Percentiles rank a stretch among this genome's conserved stretches.
Evolutionary conservation across 1,140 invertebrate species (phyloP).

Genomic region (Triops cancriformis): DNA sequence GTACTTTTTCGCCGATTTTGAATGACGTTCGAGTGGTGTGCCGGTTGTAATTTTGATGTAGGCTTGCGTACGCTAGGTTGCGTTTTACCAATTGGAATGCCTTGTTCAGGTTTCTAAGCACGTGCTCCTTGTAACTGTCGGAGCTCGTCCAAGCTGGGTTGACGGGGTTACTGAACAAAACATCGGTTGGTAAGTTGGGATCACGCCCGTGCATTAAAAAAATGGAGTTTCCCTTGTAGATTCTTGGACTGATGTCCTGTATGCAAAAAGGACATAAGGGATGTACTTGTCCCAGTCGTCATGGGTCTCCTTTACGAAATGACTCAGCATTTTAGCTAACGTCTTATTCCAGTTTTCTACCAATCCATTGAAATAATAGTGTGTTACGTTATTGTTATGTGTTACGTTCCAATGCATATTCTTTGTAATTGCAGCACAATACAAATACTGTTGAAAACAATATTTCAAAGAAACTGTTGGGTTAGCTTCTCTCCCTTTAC

Average conservation of each 20-base stretch:
- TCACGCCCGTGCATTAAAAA: not conserved
- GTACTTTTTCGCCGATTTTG: not conserved
- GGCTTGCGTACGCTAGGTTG: not conserved
- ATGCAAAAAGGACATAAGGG: no score
- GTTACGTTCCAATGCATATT: no score
- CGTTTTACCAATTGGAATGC: not conserved
- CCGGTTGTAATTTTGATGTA: not conserved
- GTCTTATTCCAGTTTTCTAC: conserved; percentile 34
- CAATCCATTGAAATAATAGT: no score
- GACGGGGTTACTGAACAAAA: not conserved
- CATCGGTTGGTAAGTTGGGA: not conserved
- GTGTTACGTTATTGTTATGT: no score
- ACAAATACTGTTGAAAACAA: no score
- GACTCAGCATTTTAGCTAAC: conserved; percentile 29
- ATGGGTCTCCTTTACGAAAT: not conserved
- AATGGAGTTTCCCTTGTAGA: not conserved
- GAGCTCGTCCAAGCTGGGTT: not conserved
- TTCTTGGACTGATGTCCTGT: no score
- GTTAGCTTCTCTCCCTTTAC: no score
- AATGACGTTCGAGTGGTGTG: not conserved
- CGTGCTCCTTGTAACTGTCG: not conserved
- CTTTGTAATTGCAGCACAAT: no score
- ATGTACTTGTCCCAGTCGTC: not conserved
- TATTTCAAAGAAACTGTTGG: no score
- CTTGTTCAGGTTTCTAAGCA: not conserved